Percentiles rank a stretch among this genome's conserved stretches.
Conservation (phyloP, 2,797 vertebrate species). For the Hozukius guyotensis region DNA sequence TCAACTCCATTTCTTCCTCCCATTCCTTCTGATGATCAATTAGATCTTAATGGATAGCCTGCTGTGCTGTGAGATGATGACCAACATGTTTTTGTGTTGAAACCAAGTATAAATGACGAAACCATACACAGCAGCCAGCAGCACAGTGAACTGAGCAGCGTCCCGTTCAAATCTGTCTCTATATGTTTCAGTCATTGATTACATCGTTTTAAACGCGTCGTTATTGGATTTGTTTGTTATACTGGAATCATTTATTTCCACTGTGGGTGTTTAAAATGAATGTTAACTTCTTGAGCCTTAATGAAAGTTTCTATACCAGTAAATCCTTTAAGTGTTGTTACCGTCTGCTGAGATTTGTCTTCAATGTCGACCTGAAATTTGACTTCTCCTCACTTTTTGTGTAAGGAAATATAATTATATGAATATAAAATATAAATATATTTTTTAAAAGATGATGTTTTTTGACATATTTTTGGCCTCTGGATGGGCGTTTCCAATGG, state of each 20-base stretch:
- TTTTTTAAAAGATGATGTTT: not conserved
- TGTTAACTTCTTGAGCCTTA: slow-evolving; percentile 34
- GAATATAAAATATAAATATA: not conserved
- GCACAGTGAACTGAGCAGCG: slow-evolving; percentile 42
- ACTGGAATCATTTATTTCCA: slow-evolving; percentile 40
- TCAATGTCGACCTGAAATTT: not conserved
- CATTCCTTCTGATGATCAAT: slow-evolving; percentile 86
- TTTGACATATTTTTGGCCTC: not conserved
- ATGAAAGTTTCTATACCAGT: slow-evolving; percentile 43
- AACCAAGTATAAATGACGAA: slow-evolving; percentile 70
- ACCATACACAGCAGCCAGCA: slow-evolving; percentile 46
- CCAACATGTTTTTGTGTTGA: slow-evolving; percentile 73
- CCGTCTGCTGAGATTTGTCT: not conserved
- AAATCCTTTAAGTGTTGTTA: not conserved
- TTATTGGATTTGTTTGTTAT: slow-evolving; percentile 50
- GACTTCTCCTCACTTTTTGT: not conserved
- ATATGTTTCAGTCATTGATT: slow-evolving; percentile 67
- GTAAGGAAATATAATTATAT: not conserved
- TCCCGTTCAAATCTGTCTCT: slow-evolving; percentile 39
- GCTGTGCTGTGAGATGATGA: slow-evolving; percentile 81
- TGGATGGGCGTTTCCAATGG: not conserved
- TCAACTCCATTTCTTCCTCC: slow-evolving; percentile 82
- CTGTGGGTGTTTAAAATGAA: slow-evolving; percentile 35
- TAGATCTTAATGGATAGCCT: slow-evolving; percentile 83
- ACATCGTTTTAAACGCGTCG: slow-evolving; percentile 44